Percentiles rank a stretch among this genome's conserved stretches.
Conservation (phyloP, 2,888 invertebrate species). For the Melanargia galathea region DNA sequence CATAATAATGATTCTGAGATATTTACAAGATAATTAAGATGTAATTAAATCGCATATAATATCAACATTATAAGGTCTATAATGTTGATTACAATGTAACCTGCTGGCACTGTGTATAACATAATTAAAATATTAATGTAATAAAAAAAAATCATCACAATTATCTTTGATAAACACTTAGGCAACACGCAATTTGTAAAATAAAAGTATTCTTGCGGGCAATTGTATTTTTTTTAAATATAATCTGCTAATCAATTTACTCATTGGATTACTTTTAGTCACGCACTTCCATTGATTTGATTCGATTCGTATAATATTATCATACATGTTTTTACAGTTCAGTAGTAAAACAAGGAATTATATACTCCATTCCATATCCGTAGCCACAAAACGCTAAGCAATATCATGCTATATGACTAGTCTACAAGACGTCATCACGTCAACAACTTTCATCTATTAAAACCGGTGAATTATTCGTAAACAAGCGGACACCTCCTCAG, state of each 20-base stretch:
- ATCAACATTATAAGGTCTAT: neutral
- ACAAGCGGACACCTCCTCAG: too few species aligned
- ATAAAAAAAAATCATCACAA: neutral
- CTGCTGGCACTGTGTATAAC: neutral
- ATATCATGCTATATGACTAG: too few species aligned
- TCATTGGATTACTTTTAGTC: slow-evolving; percentile 7
- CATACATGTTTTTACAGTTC: neutral
- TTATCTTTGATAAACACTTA: slow-evolving; percentile 1
- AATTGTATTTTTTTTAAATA: neutral
- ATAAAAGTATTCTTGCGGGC: neutral
- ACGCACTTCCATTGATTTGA: neutral
- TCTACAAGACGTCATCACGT: too few species aligned
- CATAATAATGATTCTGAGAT: too few species aligned
- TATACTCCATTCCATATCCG: too few species aligned
- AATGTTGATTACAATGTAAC: neutral
- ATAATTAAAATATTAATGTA: neutral
- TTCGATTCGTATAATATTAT: neutral
- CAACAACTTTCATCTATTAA: too few species aligned
- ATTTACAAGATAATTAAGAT: too few species aligned
- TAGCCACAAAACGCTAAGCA: too few species aligned
- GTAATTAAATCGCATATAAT: too few species aligned
- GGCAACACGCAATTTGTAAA: neutral
- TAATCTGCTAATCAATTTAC: neutral
- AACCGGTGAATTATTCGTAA: too few species aligned
- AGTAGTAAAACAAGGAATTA: too few species aligned